Evolutionary conservation across 2,888 invertebrate species (phyloP), one percentile per base, ranked within the genome.

Genomic region (Cryptus viduatorius): DNA sequence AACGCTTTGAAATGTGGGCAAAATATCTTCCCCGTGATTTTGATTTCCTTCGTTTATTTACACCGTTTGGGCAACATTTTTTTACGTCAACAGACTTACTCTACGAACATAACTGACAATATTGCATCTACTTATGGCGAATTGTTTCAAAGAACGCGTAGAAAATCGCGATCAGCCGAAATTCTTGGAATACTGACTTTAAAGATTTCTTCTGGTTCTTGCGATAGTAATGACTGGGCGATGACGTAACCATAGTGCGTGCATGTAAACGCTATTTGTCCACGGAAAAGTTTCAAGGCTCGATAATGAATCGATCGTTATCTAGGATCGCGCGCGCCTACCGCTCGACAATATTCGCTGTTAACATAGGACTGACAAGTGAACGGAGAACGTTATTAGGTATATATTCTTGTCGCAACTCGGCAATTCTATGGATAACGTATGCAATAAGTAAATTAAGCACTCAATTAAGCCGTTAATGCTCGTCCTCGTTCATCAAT

Each of bases 381-480:
- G 31, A 7, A 31, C 31, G 29, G 4, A 61, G 29, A 31, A 61
- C 61, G 31, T n/a, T 37, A 31, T 61, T 10, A 24, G 24, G 19
- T 56, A 56, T 48, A 68, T 16, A 50, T 1, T 1, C 48, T n/a
- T 48, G 19, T 7, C 50, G 31, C 42, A 19, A 10, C 24, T 48
- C 42, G 14, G 64, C 31, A 50, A 37, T 37, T 31, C 53, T 67
- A 37, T 16, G 19, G 12, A 56, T 76, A 59, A 50, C 76, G 61
- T 72, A 77, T 61, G 50, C 29, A 75, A 29, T 46, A 53, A 65
- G 61, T 44, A 59, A 76, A 83, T 85, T 73, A 59, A 75, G 75
- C 59, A 81, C 71, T 84, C 78, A 86, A 87, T 83, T 82, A 79
- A 80, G 69, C 61, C 24, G 50, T 83, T 82, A 79, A 81, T 80